Base-by-base conservation (phyloP, 2,888 invertebrate genomes). In the Eupeodes latifasciatus region DNA sequence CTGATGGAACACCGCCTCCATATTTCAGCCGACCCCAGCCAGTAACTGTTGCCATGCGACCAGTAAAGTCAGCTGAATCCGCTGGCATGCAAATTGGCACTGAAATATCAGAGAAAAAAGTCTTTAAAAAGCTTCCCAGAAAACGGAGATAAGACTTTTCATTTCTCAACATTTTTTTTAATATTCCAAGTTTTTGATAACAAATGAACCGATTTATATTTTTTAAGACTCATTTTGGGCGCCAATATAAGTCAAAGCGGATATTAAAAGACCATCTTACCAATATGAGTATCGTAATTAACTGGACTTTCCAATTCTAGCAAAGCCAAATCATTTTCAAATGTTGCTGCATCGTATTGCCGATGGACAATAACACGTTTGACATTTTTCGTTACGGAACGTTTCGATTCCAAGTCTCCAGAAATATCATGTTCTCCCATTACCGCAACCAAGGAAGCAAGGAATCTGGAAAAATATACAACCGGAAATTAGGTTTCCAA, bases 21-120 rank as follows among this genome's bases (percentile, higher is more conserved):
- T 98, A 98, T 93, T 97, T 97, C 57, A 98, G 95, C 16, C 98
- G 95, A 0, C 98, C 98, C 98, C 98, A 98, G 1, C 98, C 98
- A 0, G 98, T 98, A 4, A 98, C 98, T 0, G 97, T 97, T 0
- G 98, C 98, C 95, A 97, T 96, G 81, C 96, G 95, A 0, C 98
- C 98, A 0, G 97, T 97, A 93, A 96, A 98, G 91, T 98, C 97
- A 1, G 96, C 95, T 55, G 95, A 95, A 61, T 96, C 96, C 2
- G 95, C 94, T 1, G 98, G 98, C 95, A 98, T 96, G 93, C 98
- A 98, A 93, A 98, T 98, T 36, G 98, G 98, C 55, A 98, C 98
- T 96, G 93, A 4, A 94, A 93, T 71, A 27, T 27, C 27, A 81
- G 57, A 79, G 84, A 69, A 19, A 5, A 62, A 40, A 36, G 27